Evolutionary conservation across 2,797 vertebrate genomes (phyloP), one percentile per base, ranked within the genome.

Genomic region (Threskiornis aethiopicus): DNA sequence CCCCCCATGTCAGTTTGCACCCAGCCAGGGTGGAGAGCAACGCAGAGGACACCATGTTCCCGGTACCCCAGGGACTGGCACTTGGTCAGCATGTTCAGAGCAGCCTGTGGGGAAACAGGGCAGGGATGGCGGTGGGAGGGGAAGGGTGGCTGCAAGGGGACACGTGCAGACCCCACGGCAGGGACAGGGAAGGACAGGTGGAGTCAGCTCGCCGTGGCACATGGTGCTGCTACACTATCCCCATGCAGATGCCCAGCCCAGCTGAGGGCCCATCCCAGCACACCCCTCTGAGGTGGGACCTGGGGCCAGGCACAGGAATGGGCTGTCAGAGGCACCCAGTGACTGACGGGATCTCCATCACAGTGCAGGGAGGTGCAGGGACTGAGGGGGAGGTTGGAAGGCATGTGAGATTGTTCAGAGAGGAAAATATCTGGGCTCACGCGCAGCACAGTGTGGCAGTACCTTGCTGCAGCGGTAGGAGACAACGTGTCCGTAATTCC

Each of bases 41-140:
- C 2, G 1, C 95, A 95, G 72, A 97, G 93, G 87, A 98, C 4
- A 4, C 96, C 91, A 2, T 96, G 77, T 8, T 97, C 33, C 35
- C 22, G 65, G 65, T 97, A 97, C 1, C 20, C 55, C 83, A 96
- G 28, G 28, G 86, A 73, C 52, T 97, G 95, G 73, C 96, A 97
- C 82, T 22, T 93, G 42, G 84, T 89, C 49, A 96, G 90, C 95
- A 96, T 96, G 66, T 98, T 97, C 65, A 98, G 88, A 25, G 91
- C 71, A 75, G 93, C 93, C 97, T 98, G 89, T 0, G 31, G 25
- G 52, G 49, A 64, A 58, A 69, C 39, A 26, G 33, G 24, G 26
- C 13, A 57, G 22, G 42, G 73, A 14, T 1, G 8, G 35, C 0
- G 1, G 10, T 54, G 47, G 54, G 7, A 44, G 13, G 21, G 24